Evolutionary conservation across 2,888 invertebrate genomes (phyloP).

Genomic region (Campaea margaritaria): DNA sequence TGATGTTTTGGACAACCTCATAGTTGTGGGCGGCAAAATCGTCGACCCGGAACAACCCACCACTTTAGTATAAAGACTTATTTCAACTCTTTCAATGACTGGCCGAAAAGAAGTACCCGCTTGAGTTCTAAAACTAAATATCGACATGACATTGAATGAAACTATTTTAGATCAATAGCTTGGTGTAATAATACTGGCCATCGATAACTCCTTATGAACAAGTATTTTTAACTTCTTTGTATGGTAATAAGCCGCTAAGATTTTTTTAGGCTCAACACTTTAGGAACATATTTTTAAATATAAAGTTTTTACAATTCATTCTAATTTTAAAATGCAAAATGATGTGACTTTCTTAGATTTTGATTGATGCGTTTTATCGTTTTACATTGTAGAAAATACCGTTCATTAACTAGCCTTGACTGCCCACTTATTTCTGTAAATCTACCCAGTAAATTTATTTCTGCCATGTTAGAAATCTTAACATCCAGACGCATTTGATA

Average conservation of each 20-base stretch:
- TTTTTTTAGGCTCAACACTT: too few species aligned
- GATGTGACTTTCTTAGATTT: too few species aligned
- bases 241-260: too few species aligned
- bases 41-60: conserved; percentile 76
- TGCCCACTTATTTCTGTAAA: neutral
- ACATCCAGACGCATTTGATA: conserved; percentile 84
- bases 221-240: too few species aligned
- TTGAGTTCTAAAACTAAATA: too few species aligned
- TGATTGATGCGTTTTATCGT: too few species aligned
- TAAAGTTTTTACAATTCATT: too few species aligned
- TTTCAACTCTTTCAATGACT: neutral
- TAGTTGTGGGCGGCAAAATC: conserved; percentile 86
- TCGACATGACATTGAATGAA: too few species aligned
- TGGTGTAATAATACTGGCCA: neutral
- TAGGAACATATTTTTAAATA: too few species aligned
- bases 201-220: neutral
- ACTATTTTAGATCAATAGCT: too few species aligned
- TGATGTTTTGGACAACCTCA: conserved; percentile 84
- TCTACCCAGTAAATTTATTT: conserved; percentile 32
- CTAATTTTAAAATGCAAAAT: too few species aligned
- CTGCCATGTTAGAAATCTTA: conserved; percentile 54
- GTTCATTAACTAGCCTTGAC: neutral
- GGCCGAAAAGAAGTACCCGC: neutral
- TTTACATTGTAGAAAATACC: too few species aligned
- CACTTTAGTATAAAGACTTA: conserved; percentile 50